Evolutionary conservation across 2,113 vertebrate genomes (phyloP).

Genomic region (Campylomormyrus tamandua): DNA sequence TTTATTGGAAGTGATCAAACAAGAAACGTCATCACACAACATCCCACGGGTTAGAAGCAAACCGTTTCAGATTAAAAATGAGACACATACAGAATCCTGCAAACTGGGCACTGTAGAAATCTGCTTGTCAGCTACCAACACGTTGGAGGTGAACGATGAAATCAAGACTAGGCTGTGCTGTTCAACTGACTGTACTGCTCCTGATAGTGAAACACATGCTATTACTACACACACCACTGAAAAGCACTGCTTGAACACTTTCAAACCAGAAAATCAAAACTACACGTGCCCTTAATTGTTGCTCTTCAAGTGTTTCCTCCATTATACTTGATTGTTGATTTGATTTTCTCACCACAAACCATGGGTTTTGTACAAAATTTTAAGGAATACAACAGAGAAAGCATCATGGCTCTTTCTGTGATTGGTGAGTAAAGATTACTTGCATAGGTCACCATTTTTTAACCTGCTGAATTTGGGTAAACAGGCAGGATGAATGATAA

Average conservation of each 20-base stretch:
- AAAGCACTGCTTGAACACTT: constrained; percentile 4
- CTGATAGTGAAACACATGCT: not conserved
- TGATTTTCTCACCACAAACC: not conserved
- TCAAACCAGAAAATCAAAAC: not conserved
- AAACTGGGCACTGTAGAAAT: not conserved
- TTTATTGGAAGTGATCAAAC: not conserved
- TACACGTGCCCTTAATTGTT: not conserved
- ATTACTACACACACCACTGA: not conserved
- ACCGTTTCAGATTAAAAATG: not conserved
- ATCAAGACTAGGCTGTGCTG: not conserved
- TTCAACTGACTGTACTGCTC: not conserved
- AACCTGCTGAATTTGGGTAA: not conserved
- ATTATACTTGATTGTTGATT: not conserved
- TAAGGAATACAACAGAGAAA: not conserved
- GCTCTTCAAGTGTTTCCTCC: not conserved
- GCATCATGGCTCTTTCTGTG: not conserved
- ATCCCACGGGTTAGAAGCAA: not conserved
- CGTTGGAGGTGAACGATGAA: not conserved
- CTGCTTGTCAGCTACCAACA: not conserved
- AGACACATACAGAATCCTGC: not conserved
- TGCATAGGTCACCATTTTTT: constrained; percentile 2
- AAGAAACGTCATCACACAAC: constrained; percentile 1
- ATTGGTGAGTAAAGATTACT: not conserved
- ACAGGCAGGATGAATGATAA: not conserved
- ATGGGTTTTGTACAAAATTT: not conserved